phyloP scores from a whole-genome alignment of 2,797 vertebrate genomes.

The Macropodus opercularis region DNA sequence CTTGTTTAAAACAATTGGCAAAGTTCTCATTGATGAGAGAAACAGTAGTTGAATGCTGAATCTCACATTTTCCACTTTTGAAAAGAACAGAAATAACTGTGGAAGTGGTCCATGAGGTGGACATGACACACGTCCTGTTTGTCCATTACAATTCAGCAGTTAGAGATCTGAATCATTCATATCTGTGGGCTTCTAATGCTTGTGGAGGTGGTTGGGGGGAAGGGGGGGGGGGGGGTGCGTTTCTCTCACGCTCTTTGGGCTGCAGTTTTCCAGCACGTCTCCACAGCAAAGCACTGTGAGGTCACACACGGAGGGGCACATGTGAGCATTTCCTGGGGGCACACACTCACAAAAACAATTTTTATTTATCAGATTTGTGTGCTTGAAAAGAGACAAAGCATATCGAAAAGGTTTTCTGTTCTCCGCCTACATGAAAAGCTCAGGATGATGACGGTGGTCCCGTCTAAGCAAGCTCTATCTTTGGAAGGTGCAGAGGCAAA shows the following conservation, averaged over 20 bases:
- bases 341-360: slow-evolving; percentile 8
- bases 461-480: not conserved
- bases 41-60: not conserved
- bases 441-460: not conserved
- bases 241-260: slow-evolving; percentile 38
- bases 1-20: too few relatives aligned
- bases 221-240: too few relatives aligned
- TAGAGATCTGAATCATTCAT: slow-evolving; percentile 49
- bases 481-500: not conserved
- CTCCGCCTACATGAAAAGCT: not conserved
- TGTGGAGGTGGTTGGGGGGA: slow-evolving; percentile 36
- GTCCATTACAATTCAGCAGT: not conserved
- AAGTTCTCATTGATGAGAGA: not conserved
- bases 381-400: not conserved
- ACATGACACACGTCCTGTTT: slow-evolving; percentile 54
- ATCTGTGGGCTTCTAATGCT: slow-evolving; percentile 24
- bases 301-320: slow-evolving; percentile 1
- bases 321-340: slow-evolving; percentile 13
- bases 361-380: not conserved
- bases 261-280: slow-evolving; percentile 25
- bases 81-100: slow-evolving; percentile 18
- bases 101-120: slow-evolving; percentile 44
- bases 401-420: not conserved
- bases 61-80: slow-evolving; percentile 15
- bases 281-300: slow-evolving; percentile 17